Conservation (phyloP, 2,888 invertebrate species). For the Hydraecia micacea region DNA sequence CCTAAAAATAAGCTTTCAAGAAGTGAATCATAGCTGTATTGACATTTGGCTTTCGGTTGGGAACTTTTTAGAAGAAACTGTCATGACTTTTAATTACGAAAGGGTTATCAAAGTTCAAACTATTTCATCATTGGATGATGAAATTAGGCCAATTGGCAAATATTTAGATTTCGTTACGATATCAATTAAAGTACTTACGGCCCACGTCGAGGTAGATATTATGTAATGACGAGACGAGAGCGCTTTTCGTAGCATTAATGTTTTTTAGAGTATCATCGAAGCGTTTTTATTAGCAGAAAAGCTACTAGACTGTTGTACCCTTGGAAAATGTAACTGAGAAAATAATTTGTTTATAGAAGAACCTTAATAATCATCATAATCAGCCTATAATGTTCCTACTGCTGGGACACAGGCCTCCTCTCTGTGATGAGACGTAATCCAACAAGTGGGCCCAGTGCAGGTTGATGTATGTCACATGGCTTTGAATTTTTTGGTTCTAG, state of each 20-base stretch:
- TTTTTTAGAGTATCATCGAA: background rate
- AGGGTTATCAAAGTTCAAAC: conserved; percentile 9
- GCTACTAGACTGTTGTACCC: background rate
- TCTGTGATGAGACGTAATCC: too few species aligned
- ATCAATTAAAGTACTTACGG: background rate
- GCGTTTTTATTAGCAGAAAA: background rate
- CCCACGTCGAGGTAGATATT: background rate
- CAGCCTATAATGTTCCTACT: too few species aligned
- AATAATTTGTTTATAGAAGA: background rate
- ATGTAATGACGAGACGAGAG: background rate
- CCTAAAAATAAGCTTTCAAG: background rate
- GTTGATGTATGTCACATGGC: too few species aligned
- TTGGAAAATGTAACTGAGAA: background rate
- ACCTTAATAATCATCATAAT: background rate
- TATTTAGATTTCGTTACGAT: background rate
- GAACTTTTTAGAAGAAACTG: background rate
- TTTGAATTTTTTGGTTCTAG: too few species aligned
- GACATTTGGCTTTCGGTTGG: conserved; percentile 1
- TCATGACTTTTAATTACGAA: conserved; percentile 5
- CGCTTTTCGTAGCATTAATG: background rate
- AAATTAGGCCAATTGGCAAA: conserved; percentile 14
- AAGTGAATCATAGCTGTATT: background rate
- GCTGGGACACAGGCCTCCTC: too few species aligned
- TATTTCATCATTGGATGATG: conserved; percentile 2
- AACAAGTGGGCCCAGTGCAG: too few species aligned